Percentiles rank a stretch among this genome's conserved stretches.
Evolutionary conservation across 64 coral and sea anemone species (phyloP).

Genomic region (Platygyra sinensis): DNA sequence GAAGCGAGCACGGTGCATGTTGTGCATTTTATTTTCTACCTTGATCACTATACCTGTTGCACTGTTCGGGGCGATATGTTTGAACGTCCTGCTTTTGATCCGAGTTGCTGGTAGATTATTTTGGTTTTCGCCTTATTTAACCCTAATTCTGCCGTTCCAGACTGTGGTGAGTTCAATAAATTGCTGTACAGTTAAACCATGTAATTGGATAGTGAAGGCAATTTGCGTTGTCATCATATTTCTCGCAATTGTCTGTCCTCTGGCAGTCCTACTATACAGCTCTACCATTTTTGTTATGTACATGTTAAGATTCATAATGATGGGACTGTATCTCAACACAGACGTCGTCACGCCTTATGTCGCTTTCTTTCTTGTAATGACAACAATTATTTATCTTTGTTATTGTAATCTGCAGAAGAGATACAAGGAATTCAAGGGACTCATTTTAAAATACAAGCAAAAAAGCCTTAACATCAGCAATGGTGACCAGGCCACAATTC

Average conservation of each 20-base stretch:
- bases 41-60: neutral
- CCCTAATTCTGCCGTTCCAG: too few species aligned
- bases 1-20: neutral
- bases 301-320: neutral
- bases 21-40: neutral
- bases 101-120: neutral
- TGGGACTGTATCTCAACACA: neutral
- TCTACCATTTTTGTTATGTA: neutral
- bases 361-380: neutral
- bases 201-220: too few species aligned
- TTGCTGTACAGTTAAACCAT: too few species aligned
- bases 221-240: too few species aligned
- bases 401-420: conserved; percentile 1
- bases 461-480: neutral
- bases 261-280: too few species aligned
- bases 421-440: neutral
- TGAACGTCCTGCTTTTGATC: neutral
- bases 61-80: neutral
- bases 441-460: neutral
- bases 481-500: neutral
- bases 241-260: neutral
- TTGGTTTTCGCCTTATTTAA: neutral
- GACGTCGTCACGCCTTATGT: neutral
- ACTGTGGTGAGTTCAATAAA: too few species aligned
- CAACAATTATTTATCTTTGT: neutral